Conservation (phyloP, 1,140 invertebrate genomes). For the Brachionus calyciflorus region DNA sequence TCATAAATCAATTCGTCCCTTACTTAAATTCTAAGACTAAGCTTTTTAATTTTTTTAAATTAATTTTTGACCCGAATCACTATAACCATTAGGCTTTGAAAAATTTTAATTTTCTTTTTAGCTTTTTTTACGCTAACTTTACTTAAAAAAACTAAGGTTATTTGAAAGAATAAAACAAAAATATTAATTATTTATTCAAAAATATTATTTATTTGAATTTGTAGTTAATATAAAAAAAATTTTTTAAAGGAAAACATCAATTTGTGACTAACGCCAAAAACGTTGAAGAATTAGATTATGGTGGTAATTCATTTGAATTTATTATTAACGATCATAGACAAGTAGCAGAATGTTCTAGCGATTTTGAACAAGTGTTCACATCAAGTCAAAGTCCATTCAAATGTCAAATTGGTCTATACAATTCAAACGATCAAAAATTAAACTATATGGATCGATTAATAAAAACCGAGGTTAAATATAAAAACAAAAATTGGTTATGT, state of each 20-base stretch:
- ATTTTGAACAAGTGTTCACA: neutral
- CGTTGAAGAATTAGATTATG: neutral
- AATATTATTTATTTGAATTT: too few species aligned
- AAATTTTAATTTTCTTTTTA: too few species aligned
- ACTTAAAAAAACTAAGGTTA: too few species aligned
- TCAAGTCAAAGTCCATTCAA: neutral
- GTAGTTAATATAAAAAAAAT: too few species aligned
- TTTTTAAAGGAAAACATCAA: neutral
- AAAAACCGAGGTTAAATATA: neutral
- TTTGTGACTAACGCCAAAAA: neutral
- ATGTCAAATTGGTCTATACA: neutral
- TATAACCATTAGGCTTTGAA: too few species aligned
- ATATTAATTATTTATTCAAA: too few species aligned
- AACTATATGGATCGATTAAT: neutral
- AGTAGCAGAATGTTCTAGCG: neutral
- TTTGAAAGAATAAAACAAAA: too few species aligned
- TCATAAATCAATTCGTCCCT: too few species aligned
- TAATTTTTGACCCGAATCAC: too few species aligned
- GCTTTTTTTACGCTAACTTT: too few species aligned
- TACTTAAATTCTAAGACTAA: too few species aligned
- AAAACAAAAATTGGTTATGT: slow-evolving; percentile 2
- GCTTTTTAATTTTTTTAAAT: too few species aligned
- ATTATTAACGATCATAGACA: neutral
- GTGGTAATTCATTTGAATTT: neutral
- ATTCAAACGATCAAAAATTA: neutral